Conservation (phyloP, 1,140 invertebrate genomes). For the Latrodectus geometricus region DNA sequence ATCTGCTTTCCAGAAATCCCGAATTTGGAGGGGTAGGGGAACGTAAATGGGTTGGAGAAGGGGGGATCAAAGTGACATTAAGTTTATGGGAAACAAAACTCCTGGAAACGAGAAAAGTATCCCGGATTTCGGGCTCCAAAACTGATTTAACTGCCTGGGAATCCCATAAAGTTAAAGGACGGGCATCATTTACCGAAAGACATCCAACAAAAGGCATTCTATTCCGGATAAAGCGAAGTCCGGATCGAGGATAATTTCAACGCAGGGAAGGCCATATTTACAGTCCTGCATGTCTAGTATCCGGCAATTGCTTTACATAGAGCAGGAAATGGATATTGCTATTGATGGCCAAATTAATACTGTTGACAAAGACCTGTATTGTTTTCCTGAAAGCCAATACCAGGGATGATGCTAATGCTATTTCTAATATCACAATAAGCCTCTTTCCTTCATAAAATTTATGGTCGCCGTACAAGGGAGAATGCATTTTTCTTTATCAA, state of each 20-base stretch:
- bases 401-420: neutral
- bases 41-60: neutral
- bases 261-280: too few relatives aligned
- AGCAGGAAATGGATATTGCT: too few relatives aligned
- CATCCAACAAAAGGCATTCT: constrained; percentile 26
- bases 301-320: too few relatives aligned
- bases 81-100: constrained; percentile 54
- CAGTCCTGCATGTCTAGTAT: too few relatives aligned
- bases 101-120: constrained; percentile 46
- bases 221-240: neutral
- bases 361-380: too few relatives aligned
- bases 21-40: neutral
- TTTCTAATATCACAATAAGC: neutral
- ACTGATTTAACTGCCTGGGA: constrained; percentile 45
- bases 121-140: constrained; percentile 6
- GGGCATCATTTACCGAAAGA: constrained; percentile 39
- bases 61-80: constrained; percentile 46
- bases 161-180: constrained; percentile 43
- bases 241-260: constrained; percentile 28
- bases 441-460: too few relatives aligned
- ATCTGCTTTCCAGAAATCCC: constrained; percentile 26
- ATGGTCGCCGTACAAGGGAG: too few relatives aligned
- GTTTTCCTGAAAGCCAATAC: too few relatives aligned
- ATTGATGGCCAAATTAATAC: too few relatives aligned
- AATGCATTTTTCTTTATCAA: too few relatives aligned